A percentile compares a stretch with the other conserved stretches of the same genome.
phyloP scores from a whole-genome alignment of 2,113 vertebrate species.

The Capreolus pygargus region DNA sequence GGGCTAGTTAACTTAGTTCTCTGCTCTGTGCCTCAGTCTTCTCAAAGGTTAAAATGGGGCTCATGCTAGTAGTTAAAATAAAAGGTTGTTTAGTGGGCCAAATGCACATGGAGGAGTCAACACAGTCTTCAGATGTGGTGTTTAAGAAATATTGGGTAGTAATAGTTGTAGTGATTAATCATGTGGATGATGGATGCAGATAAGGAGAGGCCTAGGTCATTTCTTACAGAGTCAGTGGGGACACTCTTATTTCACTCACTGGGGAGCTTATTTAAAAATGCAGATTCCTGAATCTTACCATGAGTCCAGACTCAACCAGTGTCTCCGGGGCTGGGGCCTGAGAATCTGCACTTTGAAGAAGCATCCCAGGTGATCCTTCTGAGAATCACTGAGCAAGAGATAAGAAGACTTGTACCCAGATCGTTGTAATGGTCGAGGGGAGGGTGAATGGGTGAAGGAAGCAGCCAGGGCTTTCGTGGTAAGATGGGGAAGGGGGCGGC shows the following conservation, averaged over 20 bases:
- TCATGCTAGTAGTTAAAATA: background rate
- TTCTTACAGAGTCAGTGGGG: background rate
- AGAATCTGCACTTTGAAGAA: background rate
- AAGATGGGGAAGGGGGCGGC: rapidly evolving
- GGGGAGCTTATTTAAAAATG: background rate
- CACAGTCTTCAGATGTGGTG: background rate
- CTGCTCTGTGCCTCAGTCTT: background rate
- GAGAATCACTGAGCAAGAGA: background rate
- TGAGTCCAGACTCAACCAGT: background rate
- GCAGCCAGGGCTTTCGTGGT: too few species aligned
- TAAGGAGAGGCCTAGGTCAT: background rate
- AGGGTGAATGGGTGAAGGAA: background rate
- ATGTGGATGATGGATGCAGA: background rate
- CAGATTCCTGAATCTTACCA: background rate
- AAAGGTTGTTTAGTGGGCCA: background rate
- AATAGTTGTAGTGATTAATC: background rate
- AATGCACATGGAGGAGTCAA: background rate
- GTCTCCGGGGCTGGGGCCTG: too few species aligned
- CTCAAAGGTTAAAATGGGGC: background rate
- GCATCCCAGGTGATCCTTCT: background rate
- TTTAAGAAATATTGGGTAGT: background rate
- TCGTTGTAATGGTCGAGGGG: background rate
- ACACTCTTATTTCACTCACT: background rate
- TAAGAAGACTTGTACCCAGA: background rate
- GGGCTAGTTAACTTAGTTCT: background rate